Evolutionary conservation across 1,140 invertebrate genomes (phyloP).

Genomic region (Heliconius eleuchia): DNA sequence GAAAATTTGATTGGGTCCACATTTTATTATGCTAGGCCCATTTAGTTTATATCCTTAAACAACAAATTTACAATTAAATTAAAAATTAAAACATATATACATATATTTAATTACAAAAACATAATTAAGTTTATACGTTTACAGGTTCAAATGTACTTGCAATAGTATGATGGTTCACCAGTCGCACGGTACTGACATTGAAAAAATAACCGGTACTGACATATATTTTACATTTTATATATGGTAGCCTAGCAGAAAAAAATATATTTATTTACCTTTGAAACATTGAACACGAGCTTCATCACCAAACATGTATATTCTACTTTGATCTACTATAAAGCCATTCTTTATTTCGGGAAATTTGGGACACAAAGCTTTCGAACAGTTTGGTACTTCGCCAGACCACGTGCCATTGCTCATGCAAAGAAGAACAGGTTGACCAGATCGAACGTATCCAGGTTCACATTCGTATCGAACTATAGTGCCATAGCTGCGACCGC

Average conservation of each 20-base stretch:
- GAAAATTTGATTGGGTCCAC: constrained; percentile 92
- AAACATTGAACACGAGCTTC: constrained; percentile 96
- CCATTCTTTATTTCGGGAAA: constrained; percentile 93
- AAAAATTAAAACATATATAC: background rate
- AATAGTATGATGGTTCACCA: background rate
- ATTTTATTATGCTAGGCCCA: constrained; percentile 91
- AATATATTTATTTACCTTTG: constrained; percentile 84
- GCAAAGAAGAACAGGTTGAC: constrained; percentile 95
- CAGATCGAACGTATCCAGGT: constrained; percentile 93
- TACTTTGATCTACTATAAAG: constrained; percentile 89
- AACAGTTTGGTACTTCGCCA: constrained; percentile 93
- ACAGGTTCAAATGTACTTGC: too few relatives aligned
- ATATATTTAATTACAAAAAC: background rate
- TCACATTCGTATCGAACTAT: constrained; percentile 97
- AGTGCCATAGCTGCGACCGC: constrained; percentile 96
- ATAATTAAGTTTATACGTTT: too few relatives aligned
- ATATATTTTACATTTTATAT: too few relatives aligned
- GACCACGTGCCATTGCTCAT: constrained; percentile 99
- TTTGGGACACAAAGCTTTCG: constrained; percentile 90
- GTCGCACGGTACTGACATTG: too few relatives aligned
- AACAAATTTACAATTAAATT: constrained; percentile 13
- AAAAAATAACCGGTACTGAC: too few relatives aligned
- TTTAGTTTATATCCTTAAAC: constrained; percentile 69
- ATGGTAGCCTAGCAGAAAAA: background rate
- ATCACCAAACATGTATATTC: constrained; percentile 92